Percentiles rank a stretch among this genome's conserved stretches.
phyloP scores from a whole-genome alignment of 1,140 invertebrate species.

The Brachystomella parvula region DNA sequence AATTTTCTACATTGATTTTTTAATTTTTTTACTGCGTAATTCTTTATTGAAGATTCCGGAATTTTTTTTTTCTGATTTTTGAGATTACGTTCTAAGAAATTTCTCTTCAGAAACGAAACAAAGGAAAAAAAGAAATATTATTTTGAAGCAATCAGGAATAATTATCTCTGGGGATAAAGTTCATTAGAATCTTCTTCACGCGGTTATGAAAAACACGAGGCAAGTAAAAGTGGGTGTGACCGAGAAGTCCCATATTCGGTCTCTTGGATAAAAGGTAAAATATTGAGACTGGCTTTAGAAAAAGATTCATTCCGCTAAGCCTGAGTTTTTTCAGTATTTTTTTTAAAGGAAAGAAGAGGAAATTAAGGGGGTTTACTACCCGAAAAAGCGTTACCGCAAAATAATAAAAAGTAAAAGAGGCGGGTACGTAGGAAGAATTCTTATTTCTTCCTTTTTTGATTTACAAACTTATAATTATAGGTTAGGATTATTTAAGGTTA shows the following conservation, averaged over 20 bases:
- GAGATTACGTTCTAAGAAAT: too few relatives aligned
- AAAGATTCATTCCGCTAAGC: too few relatives aligned
- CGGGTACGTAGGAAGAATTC: conserved; percentile 2
- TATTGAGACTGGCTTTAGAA: too few relatives aligned
- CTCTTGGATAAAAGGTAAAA: conserved; percentile 7
- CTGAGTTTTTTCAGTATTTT: not conserved
- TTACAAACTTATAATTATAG: conserved; percentile 12
- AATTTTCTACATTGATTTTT: not conserved
- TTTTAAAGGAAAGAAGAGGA: not conserved
- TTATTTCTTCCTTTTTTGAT: not conserved
- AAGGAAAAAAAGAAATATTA: not conserved
- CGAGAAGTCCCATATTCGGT: conserved; percentile 1
- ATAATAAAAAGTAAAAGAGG: conserved; percentile 5
- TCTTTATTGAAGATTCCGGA: too few relatives aligned
- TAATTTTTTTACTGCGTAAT: not conserved
- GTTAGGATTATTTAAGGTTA: conserved; percentile 4
- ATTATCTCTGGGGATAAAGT: conserved; percentile 7
- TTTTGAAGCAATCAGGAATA: conserved; percentile 1
- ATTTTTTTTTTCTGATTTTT: too few relatives aligned
- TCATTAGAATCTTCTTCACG: conserved; percentile 9
- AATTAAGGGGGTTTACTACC: not conserved
- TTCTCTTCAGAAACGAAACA: not conserved
- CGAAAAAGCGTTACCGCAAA: conserved; percentile 3
- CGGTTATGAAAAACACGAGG: not conserved
- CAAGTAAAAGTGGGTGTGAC: not conserved